Conservation (phyloP, 2,797 vertebrate genomes). For the Coregonus ussuriensis region DNA sequence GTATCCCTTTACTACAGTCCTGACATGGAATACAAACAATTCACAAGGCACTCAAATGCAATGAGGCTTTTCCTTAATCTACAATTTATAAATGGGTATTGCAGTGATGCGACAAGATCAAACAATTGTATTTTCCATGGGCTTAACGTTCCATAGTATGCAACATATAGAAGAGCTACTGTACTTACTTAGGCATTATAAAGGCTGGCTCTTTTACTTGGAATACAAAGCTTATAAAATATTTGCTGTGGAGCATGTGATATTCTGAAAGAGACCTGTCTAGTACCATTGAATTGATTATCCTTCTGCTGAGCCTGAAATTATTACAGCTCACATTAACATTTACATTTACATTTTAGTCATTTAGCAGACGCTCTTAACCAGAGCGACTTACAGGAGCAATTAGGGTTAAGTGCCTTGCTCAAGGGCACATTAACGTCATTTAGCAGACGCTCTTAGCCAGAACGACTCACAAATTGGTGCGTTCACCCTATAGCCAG, state of each 20-base stretch:
- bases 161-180: too few species aligned
- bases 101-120: not conserved
- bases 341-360: too few species aligned
- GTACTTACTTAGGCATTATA: not conserved
- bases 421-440: too few species aligned
- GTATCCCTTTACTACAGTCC: not conserved
- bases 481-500: too few species aligned
- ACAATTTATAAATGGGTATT: conserved; percentile 12
- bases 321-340: not conserved
- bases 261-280: not conserved
- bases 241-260: not conserved
- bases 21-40: not conserved
- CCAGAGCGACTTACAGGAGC: too few species aligned
- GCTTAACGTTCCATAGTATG: not conserved
- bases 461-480: too few species aligned
- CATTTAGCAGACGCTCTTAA: too few species aligned
- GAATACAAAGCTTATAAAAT: not conserved
- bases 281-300: not conserved
- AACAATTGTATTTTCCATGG: conserved; percentile 9
- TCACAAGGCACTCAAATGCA: not conserved
- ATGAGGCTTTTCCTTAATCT: conserved; percentile 10
- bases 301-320: not conserved
- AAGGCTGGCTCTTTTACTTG: not conserved
- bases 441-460: too few species aligned
- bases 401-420: too few species aligned